Evolutionary conservation across 2,797 vertebrate species (phyloP), one percentile per base, ranked within the genome.

Genomic region (Diglossa cyanea): DNA sequence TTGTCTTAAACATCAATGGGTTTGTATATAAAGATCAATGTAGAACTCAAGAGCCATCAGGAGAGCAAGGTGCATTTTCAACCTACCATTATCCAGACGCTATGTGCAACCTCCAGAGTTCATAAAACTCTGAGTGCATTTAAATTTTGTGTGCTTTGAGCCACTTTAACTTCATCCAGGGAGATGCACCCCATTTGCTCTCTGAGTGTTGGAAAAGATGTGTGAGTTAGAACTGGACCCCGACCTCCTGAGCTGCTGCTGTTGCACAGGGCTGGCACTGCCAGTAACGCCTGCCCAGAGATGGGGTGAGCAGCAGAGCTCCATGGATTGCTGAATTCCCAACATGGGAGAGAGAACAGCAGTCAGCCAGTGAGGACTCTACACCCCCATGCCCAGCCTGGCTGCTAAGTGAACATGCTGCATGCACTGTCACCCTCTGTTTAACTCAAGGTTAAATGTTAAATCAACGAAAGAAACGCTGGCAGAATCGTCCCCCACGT

Each of bases 401-500:
- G 92, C 84, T 77, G 70, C 76, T 74, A 83, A 20, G 78, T 80
- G 92, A 97, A 75, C 96, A 97, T 91, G 91, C 95, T 95, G 94
- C 95, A 97, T 97, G 96, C 96, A 96, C 81, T 57, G 67, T 53
- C n/a, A 54, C 61, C 30, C 66, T 47, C 54, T 44, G 33, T 13
- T 44, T 11, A 91, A 88, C 44, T 92, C 50, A 30, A 92, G 50
- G 93, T 93, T 73, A 79, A 91, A 94, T 15, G 71, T 81, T 73
- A 67, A 73, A 91, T 25, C 55, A 88, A 87, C 81, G 58, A 39
- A 58, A 94, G 74, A 93, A 92, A 93, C 3, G 67, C 44, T 65
- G 92, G 93, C 79, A 94, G 92, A 93, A 87, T 55, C 28, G 85
- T 96, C 97, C 95, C 97, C 96, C 94, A 74, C 37, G 94, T 96